phyloP scores from a whole-genome alignment of 2,888 invertebrate genomes.

The Eubasilissa splendida region DNA sequence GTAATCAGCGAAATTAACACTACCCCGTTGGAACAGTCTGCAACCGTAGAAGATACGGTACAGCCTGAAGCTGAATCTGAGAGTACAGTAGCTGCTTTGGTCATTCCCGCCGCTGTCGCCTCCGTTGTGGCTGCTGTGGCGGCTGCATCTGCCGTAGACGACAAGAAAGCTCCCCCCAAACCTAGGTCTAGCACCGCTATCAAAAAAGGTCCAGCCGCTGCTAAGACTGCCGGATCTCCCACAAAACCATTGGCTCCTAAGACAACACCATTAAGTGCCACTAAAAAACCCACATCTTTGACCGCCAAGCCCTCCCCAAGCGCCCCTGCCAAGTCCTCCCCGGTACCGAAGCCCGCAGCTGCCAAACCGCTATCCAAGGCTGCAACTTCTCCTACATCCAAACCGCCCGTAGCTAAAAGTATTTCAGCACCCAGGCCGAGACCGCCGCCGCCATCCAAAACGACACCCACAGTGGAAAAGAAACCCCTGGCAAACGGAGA shows the following conservation, averaged over 20 bases:
- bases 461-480: conserved; percentile 64
- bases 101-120: conserved; percentile 59
- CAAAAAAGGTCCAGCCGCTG: conserved; percentile 52
- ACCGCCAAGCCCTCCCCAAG: conserved; percentile 54
- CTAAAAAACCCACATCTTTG: conserved; percentile 53
- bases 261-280: conserved; percentile 47
- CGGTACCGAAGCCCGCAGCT: conserved; percentile 59
- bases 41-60: not conserved
- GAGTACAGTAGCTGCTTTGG: not conserved
- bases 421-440: conserved; percentile 61
- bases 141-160: conserved; percentile 52
- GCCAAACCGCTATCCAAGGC: conserved; percentile 59
- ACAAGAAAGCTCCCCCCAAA: conserved; percentile 58
- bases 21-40: not conserved
- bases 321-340: conserved; percentile 58
- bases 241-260: conserved; percentile 59
- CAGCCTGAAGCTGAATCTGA: not conserved
- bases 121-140: conserved; percentile 59
- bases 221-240: conserved; percentile 56
- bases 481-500: conserved; percentile 75
- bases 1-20: not conserved
- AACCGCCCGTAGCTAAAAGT: conserved; percentile 61
- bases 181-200: conserved; percentile 49
- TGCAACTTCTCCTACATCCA: conserved; percentile 57
- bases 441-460: conserved; percentile 49